A percentile compares a stretch with the other conserved stretches of the same genome.
Conservation (phyloP, 2,113 vertebrate genomes). For the Xenus cinereus region DNA sequence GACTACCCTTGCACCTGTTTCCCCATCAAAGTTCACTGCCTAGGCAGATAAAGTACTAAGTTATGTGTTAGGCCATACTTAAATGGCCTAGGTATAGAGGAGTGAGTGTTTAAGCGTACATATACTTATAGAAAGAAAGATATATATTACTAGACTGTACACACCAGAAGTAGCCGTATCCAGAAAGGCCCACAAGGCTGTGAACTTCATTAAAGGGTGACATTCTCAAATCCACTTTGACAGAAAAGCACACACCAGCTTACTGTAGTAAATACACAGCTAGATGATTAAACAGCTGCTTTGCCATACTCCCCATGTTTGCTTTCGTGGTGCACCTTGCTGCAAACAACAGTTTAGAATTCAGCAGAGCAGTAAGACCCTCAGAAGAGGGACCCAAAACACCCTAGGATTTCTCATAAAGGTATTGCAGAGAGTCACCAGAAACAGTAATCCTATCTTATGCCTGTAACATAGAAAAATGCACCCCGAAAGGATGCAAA, state of each 20-base stretch:
- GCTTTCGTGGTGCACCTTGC: background rate
- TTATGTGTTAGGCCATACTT: background rate
- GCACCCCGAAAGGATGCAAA: background rate
- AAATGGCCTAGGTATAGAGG: background rate
- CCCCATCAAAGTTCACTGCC: background rate
- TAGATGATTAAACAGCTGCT: background rate
- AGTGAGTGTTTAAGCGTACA: background rate
- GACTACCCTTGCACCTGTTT: background rate
- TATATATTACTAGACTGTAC: background rate
- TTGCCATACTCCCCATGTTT: accelerated
- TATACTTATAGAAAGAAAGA: background rate
- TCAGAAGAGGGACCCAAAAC: background rate
- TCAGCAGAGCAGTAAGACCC: background rate
- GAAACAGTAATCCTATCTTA: background rate
- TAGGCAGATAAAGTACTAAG: background rate
- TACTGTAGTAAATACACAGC: background rate
- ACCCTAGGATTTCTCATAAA: background rate
- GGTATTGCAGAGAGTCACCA: background rate
- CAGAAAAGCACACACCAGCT: background rate
- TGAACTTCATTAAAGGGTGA: background rate
- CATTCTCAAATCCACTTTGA: background rate
- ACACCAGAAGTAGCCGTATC: background rate
- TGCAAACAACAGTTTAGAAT: background rate
- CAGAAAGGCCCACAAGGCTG: background rate
- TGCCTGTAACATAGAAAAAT: background rate